Percentiles rank a stretch among this genome's conserved stretches.
Conservation (phyloP, 2,888 invertebrate species). For the Chalcosyrphus nemorum region DNA sequence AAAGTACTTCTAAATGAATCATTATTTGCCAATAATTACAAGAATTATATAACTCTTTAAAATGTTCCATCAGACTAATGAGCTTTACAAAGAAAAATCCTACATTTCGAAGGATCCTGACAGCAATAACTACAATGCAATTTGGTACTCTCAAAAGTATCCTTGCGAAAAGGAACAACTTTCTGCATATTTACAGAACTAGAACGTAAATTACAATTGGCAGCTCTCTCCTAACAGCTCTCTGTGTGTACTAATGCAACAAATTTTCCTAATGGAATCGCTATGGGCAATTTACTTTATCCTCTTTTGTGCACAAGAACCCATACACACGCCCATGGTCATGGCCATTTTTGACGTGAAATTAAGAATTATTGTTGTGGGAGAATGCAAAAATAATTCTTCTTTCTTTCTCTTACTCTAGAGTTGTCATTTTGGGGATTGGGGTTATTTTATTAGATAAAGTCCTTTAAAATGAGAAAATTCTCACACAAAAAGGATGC, state of each 20-base stretch:
- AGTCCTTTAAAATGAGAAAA: neutral
- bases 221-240: neutral
- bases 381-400: constrained; percentile 12
- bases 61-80: too few species aligned
- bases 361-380: constrained; percentile 32
- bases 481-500: neutral
- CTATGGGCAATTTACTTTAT: constrained; percentile 44
- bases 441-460: neutral
- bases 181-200: constrained; percentile 23
- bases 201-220: constrained; percentile 40
- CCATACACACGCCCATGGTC: constrained; percentile 1
- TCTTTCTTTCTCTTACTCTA: neutral
- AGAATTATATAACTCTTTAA: too few species aligned
- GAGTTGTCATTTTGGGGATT: constrained; percentile 28
- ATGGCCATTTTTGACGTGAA: constrained; percentile 7
- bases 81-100: too few species aligned
- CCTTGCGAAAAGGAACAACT: neutral
- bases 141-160: neutral
- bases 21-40: too few species aligned
- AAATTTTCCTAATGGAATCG: constrained; percentile 31
- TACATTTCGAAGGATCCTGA: neutral
- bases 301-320: constrained; percentile 19
- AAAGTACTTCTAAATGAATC: too few species aligned
- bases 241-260: constrained; percentile 16
- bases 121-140: neutral